Base-by-base conservation (phyloP, 2,113 vertebrate genomes). In the Thamnaconus septentrionalis region DNA sequence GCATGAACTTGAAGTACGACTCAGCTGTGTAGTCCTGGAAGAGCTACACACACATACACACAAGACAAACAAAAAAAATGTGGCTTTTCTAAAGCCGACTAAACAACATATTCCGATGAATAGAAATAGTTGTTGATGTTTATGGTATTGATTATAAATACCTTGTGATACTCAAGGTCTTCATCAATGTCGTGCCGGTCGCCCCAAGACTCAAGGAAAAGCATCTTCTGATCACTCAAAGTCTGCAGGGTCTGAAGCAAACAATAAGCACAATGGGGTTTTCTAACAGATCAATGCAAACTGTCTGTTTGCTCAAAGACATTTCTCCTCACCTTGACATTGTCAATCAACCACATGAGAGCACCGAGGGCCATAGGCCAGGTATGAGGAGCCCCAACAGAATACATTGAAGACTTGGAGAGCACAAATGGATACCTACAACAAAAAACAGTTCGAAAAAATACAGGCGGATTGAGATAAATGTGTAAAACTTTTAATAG, bases 321-420 rank as follows among this genome's bases (percentile, higher is more conserved):
- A 31, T 31, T 31, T 31, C 18, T 48, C 64, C 77, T 80, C 91
- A 98, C 97, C 94, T 95, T 96, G 59, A 95, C 88, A 53, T 85
- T 93, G 75, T 98, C 97, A 76, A 93, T 96, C 7, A 98, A 85
- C 97, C 97, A 99, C 76, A 96, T 82, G 63, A 98, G 91, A 72
- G 96, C 93, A 48, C 93, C 92, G 61, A 98, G 93, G 5, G 95
- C 95, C 89, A 96, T 97, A 69, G 96, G 97, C 96, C 96, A 98
- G 0, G 95, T 98, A 64, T 99, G 97, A 11, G 97, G 97, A 40
- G 96, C 97, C 56, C 96, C 97, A 11, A 99, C 96, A 0, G 96
- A 98, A 77, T 95, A 98, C 94, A 98, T 95, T 43, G 97, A 98
- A 64, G 92, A 94, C 90, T 98, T 98, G 8, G 97, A 96, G 64